Base-by-base conservation (phyloP, 2,113 vertebrate genomes). In the Anoplopoma fimbria region DNA sequence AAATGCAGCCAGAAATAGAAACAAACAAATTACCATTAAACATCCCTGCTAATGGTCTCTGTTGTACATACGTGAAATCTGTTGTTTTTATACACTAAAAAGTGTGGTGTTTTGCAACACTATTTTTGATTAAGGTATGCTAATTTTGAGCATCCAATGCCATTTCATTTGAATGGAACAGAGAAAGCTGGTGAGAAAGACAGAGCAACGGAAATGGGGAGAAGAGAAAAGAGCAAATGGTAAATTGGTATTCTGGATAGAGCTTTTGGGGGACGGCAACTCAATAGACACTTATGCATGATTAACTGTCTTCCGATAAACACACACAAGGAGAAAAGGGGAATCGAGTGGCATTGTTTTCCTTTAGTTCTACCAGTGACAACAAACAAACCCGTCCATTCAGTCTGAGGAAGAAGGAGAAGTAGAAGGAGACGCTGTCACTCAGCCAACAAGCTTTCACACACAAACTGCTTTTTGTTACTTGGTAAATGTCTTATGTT, bases 371-470 rank as follows among this genome's bases (percentile, higher is more conserved):
- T 67, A 83, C 77, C 88, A 85, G 69, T 33, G 79, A 76, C 80
- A 78, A 84, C 87, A 90, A 89, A 93, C 88, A 93, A 89, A 77
- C 79, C 61, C 77, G 9, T 89, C 86, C 47, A 88, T 92, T 92
- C 89, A 92, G 77, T 2, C 8, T 14, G 55, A 63, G 61, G 63
- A 14, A 84, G 70, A 73, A 17, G 42, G 58, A 89, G 69, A 85
- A 68, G 33, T n/a, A 84, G 88, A 79, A 36, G 79, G 65, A 89
- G 89, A 58, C 60, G 76, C 89, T 89, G 83, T 83, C 68, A 29
- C 15, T 2, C 71, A 90, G 92, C 89, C 92, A 94, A 65, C 76
- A 75, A 78, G 75, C 86, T 63, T 75, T 75, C 81, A 71, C 76
- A 86, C 61, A 91, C 86, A 89, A 72, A 75, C 85, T 79, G 75